Evolutionary conservation across 2,113 vertebrate species (phyloP).

Genomic region (Hystrix cristata): DNA sequence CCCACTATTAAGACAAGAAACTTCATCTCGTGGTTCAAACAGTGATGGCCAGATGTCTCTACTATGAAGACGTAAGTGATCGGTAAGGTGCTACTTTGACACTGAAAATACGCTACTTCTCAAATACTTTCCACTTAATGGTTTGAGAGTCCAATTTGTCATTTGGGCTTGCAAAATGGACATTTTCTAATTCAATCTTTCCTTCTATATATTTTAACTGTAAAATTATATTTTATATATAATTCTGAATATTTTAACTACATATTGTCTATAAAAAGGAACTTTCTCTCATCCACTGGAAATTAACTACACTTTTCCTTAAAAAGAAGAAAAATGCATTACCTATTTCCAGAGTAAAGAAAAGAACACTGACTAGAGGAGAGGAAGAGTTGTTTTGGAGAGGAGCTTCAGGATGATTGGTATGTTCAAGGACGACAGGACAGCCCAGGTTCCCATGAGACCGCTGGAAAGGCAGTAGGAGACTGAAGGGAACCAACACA

Average conservation of each 20-base stretch:
- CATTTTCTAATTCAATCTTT: background rate
- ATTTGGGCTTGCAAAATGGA: background rate
- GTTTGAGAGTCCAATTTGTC: background rate
- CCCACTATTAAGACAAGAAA: background rate
- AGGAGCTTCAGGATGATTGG: background rate
- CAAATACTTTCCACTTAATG: background rate
- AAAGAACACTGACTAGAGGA: background rate
- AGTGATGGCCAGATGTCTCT: background rate
- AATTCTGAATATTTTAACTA: too few species aligned
- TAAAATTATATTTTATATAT: too few species aligned
- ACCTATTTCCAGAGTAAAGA: background rate
- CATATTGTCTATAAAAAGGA: background rate
- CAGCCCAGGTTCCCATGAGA: background rate
- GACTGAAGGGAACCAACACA: background rate
- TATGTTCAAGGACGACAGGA: background rate
- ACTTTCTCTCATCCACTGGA: conserved; percentile 1
- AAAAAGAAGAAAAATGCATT: background rate
- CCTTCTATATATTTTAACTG: background rate
- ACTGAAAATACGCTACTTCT: background rate
- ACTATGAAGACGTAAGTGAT: background rate
- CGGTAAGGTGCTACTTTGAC: background rate
- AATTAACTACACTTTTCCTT: background rate
- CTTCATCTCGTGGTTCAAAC: background rate
- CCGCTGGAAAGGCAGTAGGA: background rate
- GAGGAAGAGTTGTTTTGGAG: background rate